These are phyloP conservation scores for Mionectes macconnelli DNA, from an alignment of 2,113 vertebrate species.

Conservation along the genomic window DNA sequence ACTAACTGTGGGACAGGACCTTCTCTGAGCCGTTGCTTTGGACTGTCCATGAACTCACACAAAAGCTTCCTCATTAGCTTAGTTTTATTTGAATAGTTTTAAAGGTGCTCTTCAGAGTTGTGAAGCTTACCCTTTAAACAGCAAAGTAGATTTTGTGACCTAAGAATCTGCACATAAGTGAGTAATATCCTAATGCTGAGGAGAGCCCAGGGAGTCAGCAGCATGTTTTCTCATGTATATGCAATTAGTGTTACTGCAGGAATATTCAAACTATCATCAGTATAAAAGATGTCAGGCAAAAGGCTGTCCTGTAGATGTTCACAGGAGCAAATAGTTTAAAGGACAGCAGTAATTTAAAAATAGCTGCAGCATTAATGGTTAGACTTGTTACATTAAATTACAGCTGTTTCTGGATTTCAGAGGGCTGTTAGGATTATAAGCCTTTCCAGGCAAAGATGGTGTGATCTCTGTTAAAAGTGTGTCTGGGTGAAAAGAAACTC, in stretches of 20 bases:
- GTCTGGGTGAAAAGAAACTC: neutral
- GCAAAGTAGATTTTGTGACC: neutral
- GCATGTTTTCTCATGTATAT: neutral
- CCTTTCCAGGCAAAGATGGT: neutral
- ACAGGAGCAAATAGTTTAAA: neutral
- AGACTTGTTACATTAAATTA: neutral
- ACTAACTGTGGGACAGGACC: neutral
- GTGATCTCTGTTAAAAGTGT: conserved; percentile 2
- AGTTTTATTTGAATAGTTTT: neutral
- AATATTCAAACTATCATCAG: neutral
- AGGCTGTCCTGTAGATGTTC: neutral
- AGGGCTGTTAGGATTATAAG: neutral
- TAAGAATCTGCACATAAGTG: neutral
- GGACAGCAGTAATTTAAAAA: neutral
- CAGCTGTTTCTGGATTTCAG: neutral
- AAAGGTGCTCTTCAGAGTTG: neutral
- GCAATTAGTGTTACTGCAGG: neutral
- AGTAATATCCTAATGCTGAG: neutral
- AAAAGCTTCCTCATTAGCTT: neutral
- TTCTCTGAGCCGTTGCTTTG: neutral
- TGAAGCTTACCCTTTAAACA: neutral
- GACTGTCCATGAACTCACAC: neutral
- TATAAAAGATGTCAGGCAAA: neutral
- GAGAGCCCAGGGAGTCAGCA: neutral
- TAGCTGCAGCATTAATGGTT: neutral